Base-by-base conservation (phyloP, 2,888 invertebrate genomes). In the Branchellion lobata region DNA sequence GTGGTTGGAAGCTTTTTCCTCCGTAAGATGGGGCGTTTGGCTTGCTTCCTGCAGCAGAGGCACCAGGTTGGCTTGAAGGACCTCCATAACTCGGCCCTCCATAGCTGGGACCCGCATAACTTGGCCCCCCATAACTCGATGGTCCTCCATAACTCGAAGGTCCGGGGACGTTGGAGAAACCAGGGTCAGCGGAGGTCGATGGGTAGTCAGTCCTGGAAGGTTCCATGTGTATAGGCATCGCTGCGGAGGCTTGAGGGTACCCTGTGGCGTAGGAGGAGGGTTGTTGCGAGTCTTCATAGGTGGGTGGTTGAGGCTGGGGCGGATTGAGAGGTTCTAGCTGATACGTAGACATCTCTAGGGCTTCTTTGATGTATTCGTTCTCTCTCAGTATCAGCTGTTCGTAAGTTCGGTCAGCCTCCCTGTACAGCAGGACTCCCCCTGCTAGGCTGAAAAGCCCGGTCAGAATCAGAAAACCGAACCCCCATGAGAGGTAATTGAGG, bases 401-500 rank as follows among this genome's bases (percentile, higher is more conserved):
- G 81, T 81, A 83, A 0, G 79, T 80, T 29, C 72, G 78, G 78
- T 78, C 69, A 29, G 81, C 83, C 71, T 83, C 82, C 57, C 78
- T 68, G 81, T 82, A 83, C 53, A 82, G 75, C 18, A 77, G 74
- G 71, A 81, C 65, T 18, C 82, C 83, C 1, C 81, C 40, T 0
- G 73, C 76, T 24, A 75, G 75, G 47, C 71, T 53, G 74, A 79
- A 75, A 18, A 83, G 79, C 47, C 82, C 83, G 11, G 82, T 74
- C 14, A 84, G 82, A 71, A 84, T 81, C 69, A 82, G 81, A 81
- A 83, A 84, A 27, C 84, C 84, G 57, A 78, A 84, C 24, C 84
- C 84, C 84, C 84, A 84, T 5, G 83, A 83, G 18, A 84, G 75
- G 78, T 82, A 83, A 81, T 83, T 83, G 78, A 81, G 78, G 76